These are phyloP conservation scores for Choristoneura rosaceana DNA, from an alignment of 2,888 invertebrate species.

Conservation along the genomic window DNA sequence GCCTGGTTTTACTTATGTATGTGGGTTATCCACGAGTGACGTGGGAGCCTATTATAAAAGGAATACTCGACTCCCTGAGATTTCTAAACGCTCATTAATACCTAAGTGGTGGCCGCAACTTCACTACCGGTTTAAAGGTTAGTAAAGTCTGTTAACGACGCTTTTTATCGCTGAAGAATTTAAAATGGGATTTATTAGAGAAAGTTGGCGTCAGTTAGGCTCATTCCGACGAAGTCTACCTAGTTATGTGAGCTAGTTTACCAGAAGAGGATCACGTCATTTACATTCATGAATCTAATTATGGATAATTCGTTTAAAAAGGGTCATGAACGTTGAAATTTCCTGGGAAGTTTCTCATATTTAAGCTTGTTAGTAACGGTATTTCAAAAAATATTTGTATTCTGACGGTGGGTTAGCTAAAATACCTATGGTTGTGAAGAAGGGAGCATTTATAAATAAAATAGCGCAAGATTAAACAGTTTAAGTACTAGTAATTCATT, in stretches of 20 bases:
- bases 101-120: not conserved
- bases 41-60: not conserved
- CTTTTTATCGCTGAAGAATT: not conserved
- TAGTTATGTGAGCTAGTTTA: not conserved
- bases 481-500: not conserved
- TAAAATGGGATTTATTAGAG: not conserved
- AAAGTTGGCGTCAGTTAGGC: not conserved
- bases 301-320: not conserved
- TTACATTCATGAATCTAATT: not conserved
- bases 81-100: slow-evolving; percentile 3
- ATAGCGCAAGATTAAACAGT: not conserved
- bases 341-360: not conserved
- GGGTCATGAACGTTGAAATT: not conserved
- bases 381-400: not conserved
- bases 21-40: too few relatives aligned
- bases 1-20: too few relatives aligned
- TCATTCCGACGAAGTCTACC: not conserved
- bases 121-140: not conserved
- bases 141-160: not conserved
- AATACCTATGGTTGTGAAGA: too few relatives aligned
- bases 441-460: too few relatives aligned
- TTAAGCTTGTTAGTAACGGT: too few relatives aligned
- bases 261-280: not conserved
- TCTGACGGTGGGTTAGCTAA: too few relatives aligned
- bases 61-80: not conserved